Conservation (phyloP, 2,113 vertebrate species). For the Erythrocercus mccallii region DNA sequence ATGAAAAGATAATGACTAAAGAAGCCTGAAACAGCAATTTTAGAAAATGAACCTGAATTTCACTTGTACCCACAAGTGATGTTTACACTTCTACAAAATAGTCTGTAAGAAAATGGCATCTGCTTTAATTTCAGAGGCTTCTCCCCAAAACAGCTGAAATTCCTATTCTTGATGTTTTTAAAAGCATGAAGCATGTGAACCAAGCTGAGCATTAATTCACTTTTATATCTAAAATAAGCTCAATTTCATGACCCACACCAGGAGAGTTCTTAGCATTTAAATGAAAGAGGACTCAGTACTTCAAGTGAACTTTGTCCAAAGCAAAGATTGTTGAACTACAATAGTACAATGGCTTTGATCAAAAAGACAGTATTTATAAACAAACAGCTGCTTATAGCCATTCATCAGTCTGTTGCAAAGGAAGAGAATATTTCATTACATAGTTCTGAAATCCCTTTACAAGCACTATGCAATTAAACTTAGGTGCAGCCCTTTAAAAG, state of each 20-base stretch:
- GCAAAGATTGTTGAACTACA: not conserved
- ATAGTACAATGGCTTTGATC: not conserved
- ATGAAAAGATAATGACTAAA: not conserved
- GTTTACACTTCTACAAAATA: not conserved
- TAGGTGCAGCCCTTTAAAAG: not conserved
- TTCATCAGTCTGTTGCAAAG: not conserved
- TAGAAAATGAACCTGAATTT: not conserved
- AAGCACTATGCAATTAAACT: not conserved
- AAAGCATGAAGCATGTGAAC: not conserved
- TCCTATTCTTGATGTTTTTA: not conserved
- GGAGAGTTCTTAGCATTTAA: not conserved
- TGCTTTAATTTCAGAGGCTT: not conserved
- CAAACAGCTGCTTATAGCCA: not conserved
- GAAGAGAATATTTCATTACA: not conserved
- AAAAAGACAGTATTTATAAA: not conserved
- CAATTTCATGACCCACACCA: not conserved
- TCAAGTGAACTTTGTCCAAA: not conserved
- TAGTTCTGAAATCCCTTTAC: not conserved
- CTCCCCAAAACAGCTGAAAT: not conserved
- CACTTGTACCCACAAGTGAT: not conserved
- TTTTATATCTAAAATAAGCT: not conserved
- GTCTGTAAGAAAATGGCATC: not conserved
- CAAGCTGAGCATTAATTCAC: not conserved
- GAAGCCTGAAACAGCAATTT: not conserved
- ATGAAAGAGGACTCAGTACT: not conserved